These are phyloP conservation scores for Macrobrachium nipponense DNA, from an alignment of 1,140 invertebrate species.

Conservation along the genomic window DNA sequence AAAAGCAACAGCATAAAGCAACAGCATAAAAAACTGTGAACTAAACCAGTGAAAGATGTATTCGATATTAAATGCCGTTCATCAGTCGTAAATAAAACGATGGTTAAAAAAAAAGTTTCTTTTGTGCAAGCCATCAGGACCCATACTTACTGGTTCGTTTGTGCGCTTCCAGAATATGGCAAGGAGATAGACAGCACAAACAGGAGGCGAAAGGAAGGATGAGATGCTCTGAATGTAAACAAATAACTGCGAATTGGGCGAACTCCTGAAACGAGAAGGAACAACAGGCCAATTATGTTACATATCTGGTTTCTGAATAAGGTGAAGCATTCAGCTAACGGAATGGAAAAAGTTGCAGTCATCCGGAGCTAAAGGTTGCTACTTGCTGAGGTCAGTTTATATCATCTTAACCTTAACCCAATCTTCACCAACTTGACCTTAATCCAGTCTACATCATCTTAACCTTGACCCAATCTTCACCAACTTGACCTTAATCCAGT, in stretches of 20 bases:
- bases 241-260: slow-evolving; percentile 69
- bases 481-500: too few relatives aligned
- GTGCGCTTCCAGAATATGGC: slow-evolving; percentile 71
- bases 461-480: too few relatives aligned
- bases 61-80: too few relatives aligned
- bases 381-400: too few relatives aligned
- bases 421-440: too few relatives aligned
- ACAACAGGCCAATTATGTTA: neutral
- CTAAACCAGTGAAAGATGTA: too few relatives aligned
- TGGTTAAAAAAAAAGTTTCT: too few relatives aligned
- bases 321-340: neutral
- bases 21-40: neutral
- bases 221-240: slow-evolving; percentile 74
- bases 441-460: too few relatives aligned
- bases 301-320: neutral
- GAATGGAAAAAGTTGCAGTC: too few relatives aligned
- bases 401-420: too few relatives aligned
- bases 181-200: slow-evolving; percentile 72
- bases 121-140: too few relatives aligned
- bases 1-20: neutral
- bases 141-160: slow-evolving; percentile 70
- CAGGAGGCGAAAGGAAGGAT: slow-evolving; percentile 73
- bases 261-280: slow-evolving; percentile 31
- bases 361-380: too few relatives aligned
- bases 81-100: neutral